phyloP scores from a whole-genome alignment of 2,888 invertebrate species.

The Eucriotettix oculatus region DNA sequence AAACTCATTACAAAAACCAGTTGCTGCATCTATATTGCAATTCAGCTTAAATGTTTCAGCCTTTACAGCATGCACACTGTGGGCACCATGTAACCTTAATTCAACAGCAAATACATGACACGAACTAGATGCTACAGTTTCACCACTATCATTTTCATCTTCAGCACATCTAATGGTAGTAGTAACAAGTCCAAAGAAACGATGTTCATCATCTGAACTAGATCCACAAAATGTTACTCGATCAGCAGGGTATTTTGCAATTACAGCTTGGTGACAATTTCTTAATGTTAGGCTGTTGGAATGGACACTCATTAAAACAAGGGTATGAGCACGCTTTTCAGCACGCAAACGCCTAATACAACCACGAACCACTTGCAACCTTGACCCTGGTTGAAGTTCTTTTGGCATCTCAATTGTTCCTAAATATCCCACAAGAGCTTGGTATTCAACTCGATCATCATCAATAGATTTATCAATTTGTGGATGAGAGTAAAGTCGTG shows the following conservation, averaged over 20 bases:
- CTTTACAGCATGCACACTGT: conserved; percentile 59
- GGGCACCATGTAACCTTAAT: conserved; percentile 58
- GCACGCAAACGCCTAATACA: conserved; percentile 79
- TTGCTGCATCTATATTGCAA: conserved; percentile 29
- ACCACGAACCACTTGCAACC: conserved; percentile 56
- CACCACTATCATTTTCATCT: conserved; percentile 17
- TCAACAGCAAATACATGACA: conserved; percentile 93
- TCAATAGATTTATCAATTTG: conserved; percentile 13
- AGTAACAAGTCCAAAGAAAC: conserved; percentile 86
- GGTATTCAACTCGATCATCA: conserved; percentile 20
- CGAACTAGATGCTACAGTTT: conserved; percentile 58
- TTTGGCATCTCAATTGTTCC: conserved; percentile 93
- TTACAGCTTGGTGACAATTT: conserved; percentile 56
- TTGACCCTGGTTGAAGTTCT: conserved; percentile 55
- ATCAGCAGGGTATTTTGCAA: conserved; percentile 77
- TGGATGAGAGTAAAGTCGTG: conserved; percentile 20
- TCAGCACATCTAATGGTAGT: conserved; percentile 39
- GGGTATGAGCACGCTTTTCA: conserved; percentile 72
- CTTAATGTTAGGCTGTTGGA: conserved; percentile 64
- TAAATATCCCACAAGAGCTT: conserved; percentile 82
- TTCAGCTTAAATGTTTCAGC: conserved; percentile 70
- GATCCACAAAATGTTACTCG: conserved; percentile 79
- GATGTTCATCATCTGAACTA: conserved; percentile 75
- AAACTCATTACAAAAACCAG: conserved; percentile 69
- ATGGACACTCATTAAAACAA: conserved; percentile 70